Percentiles rank a stretch among this genome's conserved stretches.
These are phyloP conservation scores for Gopherus evgoodei DNA, from an alignment of 2,113 vertebrate genomes.

Conservation along the genomic window DNA sequence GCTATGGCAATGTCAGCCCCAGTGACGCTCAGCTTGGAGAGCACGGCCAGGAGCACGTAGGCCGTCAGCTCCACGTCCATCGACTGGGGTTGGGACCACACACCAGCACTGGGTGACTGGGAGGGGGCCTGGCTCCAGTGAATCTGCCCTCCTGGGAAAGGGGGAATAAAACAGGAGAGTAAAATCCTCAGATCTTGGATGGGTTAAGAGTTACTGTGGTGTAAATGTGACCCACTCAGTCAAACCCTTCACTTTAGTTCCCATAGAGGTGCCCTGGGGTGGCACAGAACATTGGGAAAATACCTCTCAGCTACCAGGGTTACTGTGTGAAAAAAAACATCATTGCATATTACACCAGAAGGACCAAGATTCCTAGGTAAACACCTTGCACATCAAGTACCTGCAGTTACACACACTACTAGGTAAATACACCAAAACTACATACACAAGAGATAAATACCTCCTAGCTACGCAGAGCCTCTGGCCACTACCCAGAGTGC, in stretches of 20 bases:
- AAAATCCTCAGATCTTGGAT: background rate
- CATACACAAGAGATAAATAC: background rate
- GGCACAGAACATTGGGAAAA: background rate
- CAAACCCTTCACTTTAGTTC: background rate
- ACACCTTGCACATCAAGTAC: background rate
- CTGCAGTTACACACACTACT: background rate
- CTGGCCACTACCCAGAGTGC: background rate
- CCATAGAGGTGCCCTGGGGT: background rate
- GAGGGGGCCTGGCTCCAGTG: conserved; percentile 64
- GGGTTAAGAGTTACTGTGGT: background rate
- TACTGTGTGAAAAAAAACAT: background rate
- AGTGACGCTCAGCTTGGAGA: conserved; percentile 69
- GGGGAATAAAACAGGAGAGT: background rate
- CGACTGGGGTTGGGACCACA: conserved; percentile 59
- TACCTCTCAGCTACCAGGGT: background rate
- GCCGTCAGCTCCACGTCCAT: conserved; percentile 82
- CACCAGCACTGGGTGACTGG: background rate
- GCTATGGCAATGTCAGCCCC: conserved; percentile 74
- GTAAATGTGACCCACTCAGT: background rate
- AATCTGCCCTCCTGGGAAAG: conserved; percentile 61
- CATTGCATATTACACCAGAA: background rate
- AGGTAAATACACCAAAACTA: background rate
- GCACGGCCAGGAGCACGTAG: conserved; percentile 81
- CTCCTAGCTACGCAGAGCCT: background rate
- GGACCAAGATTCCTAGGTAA: background rate